Evolutionary conservation across 35 echinoderm and acorn worm species (phyloP).

Genomic region (Heliocidaris tuberculata): DNA sequence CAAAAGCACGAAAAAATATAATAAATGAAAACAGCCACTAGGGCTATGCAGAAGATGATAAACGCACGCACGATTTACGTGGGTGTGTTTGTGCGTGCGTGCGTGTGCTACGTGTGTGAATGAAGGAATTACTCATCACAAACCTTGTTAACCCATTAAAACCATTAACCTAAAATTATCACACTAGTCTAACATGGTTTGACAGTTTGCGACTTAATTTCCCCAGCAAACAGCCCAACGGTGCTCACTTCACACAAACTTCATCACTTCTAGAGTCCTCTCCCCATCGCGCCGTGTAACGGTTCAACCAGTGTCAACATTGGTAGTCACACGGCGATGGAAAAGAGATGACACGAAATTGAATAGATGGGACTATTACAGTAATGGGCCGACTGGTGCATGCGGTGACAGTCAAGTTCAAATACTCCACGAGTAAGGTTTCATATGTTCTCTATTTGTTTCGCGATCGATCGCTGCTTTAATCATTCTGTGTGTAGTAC

Average conservation of each 20-base stretch:
- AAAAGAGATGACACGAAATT: constrained; percentile 26
- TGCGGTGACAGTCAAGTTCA: constrained; percentile 26
- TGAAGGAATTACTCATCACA: background rate
- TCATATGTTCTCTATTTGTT: constrained; percentile 26
- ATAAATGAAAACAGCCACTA: no score
- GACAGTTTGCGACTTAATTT: background rate
- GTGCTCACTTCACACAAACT: background rate
- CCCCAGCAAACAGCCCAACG: background rate
- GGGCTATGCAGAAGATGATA: no score
- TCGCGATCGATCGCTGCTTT: constrained; percentile 11
- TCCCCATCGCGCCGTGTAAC: background rate
- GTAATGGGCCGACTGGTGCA: background rate
- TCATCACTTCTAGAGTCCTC: background rate
- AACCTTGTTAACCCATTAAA: constrained; percentile 30
- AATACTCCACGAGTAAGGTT: constrained; percentile 32
- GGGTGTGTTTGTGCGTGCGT: background rate
- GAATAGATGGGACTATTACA: constrained; percentile 34
- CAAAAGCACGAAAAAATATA: no score
- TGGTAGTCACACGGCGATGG: background rate
- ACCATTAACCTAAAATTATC: constrained; percentile 41
- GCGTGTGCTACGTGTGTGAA: background rate
- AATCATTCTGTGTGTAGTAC: constrained; percentile 42
- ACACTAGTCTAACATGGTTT: constrained; percentile 39
- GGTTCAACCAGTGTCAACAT: background rate
- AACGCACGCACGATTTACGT: background rate